Conservation (phyloP, 2,797 vertebrate genomes). For the Myotis findleyi region DNA sequence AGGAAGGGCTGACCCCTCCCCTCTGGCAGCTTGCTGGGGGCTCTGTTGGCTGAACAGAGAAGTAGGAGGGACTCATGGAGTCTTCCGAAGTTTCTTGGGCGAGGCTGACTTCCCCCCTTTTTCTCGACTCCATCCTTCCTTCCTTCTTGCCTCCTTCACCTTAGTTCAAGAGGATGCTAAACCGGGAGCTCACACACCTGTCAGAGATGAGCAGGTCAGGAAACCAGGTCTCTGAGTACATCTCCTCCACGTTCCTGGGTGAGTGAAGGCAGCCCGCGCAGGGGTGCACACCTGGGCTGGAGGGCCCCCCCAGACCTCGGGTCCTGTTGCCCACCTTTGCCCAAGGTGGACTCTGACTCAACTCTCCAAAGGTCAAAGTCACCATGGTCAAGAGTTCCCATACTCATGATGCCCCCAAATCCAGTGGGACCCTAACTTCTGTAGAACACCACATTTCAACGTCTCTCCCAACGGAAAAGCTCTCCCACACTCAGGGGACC, state of each 20-base stretch:
- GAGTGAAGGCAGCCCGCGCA: constrained; percentile 72
- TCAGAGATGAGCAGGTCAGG: constrained; percentile 98
- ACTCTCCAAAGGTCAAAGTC: neutral
- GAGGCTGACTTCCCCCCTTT: neutral
- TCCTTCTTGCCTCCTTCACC: constrained; percentile 43
- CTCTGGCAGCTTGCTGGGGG: neutral
- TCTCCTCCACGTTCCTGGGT: constrained; percentile 97
- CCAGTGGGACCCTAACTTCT: neutral
- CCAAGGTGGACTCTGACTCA: neutral
- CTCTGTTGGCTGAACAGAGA: neutral
- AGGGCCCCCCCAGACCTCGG: neutral
- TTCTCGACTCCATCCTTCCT: neutral
- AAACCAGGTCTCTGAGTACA: constrained; percentile 98
- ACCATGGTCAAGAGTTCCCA: neutral
- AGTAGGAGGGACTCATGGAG: neutral
- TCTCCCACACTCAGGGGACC: neutral
- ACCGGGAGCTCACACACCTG: constrained; percentile 96
- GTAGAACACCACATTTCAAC: neutral
- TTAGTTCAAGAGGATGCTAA: constrained; percentile 98
- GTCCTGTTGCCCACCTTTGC: neutral
- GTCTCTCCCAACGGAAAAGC: neutral
- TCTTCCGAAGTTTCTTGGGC: constrained; percentile 10
- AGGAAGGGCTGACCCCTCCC: neutral
- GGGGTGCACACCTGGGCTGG: no score
- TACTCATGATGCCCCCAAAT: neutral